phyloP scores from a whole-genome alignment of 92 coral and sea anemone species.

The Paragorgia papillata region DNA sequence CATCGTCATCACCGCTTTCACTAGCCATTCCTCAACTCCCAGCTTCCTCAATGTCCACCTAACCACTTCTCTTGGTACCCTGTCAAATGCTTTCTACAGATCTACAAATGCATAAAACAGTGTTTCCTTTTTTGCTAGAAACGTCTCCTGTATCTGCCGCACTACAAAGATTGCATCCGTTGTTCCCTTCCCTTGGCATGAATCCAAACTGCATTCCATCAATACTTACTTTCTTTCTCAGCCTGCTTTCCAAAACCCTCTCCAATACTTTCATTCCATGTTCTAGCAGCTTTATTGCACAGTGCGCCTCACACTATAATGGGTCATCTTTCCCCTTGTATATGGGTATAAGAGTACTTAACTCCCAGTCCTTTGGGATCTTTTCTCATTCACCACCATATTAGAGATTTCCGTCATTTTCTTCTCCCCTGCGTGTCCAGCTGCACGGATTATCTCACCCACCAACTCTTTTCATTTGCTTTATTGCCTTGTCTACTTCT shows the following conservation, averaged over 20 bases:
- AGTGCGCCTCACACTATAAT: background rate
- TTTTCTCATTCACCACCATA: background rate
- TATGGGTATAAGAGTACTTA: background rate
- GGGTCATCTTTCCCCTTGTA: background rate
- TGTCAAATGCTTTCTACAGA: conserved; percentile 5
- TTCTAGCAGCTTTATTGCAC: background rate
- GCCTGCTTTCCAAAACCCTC: background rate
- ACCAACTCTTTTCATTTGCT: background rate
- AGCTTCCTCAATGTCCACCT: background rate
- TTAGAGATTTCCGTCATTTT: background rate
- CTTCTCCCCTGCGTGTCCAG: background rate
- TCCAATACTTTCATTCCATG: background rate
- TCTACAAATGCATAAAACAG: conserved; percentile 1
- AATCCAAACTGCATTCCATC: background rate
- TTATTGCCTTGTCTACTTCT: background rate
- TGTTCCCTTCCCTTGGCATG: conserved; percentile 2
- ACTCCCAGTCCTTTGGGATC: background rate
- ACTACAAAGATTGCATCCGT: background rate
- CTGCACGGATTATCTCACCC: background rate
- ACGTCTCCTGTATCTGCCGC: conserved; percentile 9
- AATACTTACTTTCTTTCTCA: background rate
- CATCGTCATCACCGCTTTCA: background rate
- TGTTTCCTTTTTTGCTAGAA: conserved; percentile 17
- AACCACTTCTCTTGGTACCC: conserved; percentile 3
- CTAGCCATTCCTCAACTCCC: background rate